phyloP scores from a whole-genome alignment of 2,888 invertebrate genomes.

The Nysson spinosus region DNA sequence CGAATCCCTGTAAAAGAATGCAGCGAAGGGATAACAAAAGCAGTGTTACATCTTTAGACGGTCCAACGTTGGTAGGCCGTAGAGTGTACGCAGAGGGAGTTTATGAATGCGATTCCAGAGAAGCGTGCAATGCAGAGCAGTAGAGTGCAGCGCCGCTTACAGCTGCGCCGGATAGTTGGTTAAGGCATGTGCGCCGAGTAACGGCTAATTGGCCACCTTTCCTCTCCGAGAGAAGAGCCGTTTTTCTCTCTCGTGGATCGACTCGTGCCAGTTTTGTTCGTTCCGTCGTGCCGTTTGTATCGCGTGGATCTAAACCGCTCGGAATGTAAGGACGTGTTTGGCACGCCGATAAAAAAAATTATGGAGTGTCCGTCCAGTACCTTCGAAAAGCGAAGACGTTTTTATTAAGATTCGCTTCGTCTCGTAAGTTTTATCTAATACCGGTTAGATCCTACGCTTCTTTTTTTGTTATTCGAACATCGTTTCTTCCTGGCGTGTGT shows the following conservation, averaged over 20 bases:
- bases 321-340: constrained; percentile 3
- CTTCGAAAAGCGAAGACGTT: constrained; percentile 24
- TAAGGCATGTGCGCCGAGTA: constrained; percentile 68
- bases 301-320: constrained; percentile 8
- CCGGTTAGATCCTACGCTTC: neutral
- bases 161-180: constrained; percentile 58
- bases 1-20: too few species aligned
- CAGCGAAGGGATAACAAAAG: neutral
- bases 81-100: constrained; percentile 16
- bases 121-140: constrained; percentile 35
- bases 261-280: constrained; percentile 61
- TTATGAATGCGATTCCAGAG: constrained; percentile 44
- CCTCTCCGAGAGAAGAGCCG: constrained; percentile 63
- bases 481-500: too few species aligned
- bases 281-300: constrained; percentile 53
- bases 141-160: constrained; percentile 42
- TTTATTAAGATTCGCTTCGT: constrained; percentile 5
- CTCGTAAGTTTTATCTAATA: neutral
- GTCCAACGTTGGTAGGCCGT: too few species aligned
- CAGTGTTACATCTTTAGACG: too few species aligned
- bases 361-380: constrained; percentile 22
- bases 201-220: constrained; percentile 76
- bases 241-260: constrained; percentile 51
- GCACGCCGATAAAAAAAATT: constrained; percentile 15
- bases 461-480: neutral